Evolutionary conservation across 1,140 invertebrate genomes (phyloP), one percentile per base, ranked within the genome.

Genomic region (Hetaerina americana): DNA sequence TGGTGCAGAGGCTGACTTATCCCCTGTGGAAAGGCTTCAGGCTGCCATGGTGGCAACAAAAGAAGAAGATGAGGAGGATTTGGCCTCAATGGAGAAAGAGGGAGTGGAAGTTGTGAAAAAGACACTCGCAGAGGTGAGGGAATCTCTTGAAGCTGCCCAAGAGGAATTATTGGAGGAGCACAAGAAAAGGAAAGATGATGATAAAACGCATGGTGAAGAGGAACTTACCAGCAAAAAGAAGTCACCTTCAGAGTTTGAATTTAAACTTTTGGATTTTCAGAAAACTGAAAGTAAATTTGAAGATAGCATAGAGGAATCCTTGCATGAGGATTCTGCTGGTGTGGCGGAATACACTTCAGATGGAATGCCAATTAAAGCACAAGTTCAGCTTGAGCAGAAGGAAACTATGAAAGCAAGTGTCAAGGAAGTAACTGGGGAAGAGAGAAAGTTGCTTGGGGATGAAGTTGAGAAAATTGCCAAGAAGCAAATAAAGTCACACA

Each of bases 231-330:
- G 40, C 40, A 57, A 83, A 49, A 88, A 90, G 78, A 86, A 89
- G 74, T 89, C 88, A 0, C 87, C 88, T 26, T 89, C 88, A 1
- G 88, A 90, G 78, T 90, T 90, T 76, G 87, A 90, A 75, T 88
- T 90, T 67, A 88, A 87, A 78, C 74, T 74, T n/a, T 70, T 78
- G 27, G 72, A 75, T n/a, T 73, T 78, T 40, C 67, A 69, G 24
- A 26, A 72, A 28, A 69, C 27, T 69, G 78, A 81, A 70, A 79
- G 78, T 71, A 76, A 73, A 27, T 72, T 78, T 70, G 76, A 78
- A 72, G 75, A 78, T 71, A 73, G 72, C 26, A 77, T 76, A 25
- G 68, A 77, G 72, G 76, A 78, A 73, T 70, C 73, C 10, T 67
- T 76, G 49, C 72, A 72, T 40, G 78, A 78, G 73, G 76, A 78